Evolutionary conservation across 2,113 vertebrate genomes (phyloP), one percentile per base, ranked within the genome.

Genomic region (Forbesichthys papilliferus): DNA sequence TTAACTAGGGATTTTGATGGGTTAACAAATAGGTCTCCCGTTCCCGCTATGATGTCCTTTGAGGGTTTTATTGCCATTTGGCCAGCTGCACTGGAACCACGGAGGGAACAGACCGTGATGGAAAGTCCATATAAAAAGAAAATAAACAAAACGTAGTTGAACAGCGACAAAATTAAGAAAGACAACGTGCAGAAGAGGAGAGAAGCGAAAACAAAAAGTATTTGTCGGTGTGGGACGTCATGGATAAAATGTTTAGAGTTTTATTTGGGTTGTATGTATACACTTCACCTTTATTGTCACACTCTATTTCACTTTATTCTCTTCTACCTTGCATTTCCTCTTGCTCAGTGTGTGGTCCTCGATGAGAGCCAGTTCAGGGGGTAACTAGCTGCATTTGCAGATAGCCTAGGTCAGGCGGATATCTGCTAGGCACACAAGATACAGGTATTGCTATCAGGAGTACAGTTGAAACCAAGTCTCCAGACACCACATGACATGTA

Each of bases 71-170:
- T 78, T 84, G 82, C 78, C 69, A 58, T 80, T 90, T 92, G 91
- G 91, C 89, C 82, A 89, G 87, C 57, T 84, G 66, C 42, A 14
- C 78, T 89, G 91, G 87, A 91, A 91, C 88, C 84, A 82, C 83
- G 66, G 83, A 85, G 82, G 86, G 87, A 88, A 86, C 81, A 75
- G 85, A 89, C 80, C 66, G 71, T 74, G 80, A 89, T 90, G 88
- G 88, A 89, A 91, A 89, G 69, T 86, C 76, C 72, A 80, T 78
- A 84, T 86, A 82, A 83, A 84, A 87, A 87, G 81, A 86, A 87
- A 86, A 85, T 84, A 84, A 84, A 78, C 81, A 62, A 86, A 87
- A 86, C 74, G 66, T 66, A 78, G 74, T 87, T 84, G 71, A 84
- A 81, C 73, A 83, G 80, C 75, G 80, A 80, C 63, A 62, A n/a